A percentile compares a stretch with the other conserved stretches of the same genome.
Conservation (phyloP, 2,797 vertebrate genomes). For the Etheostoma perlongum region DNA sequence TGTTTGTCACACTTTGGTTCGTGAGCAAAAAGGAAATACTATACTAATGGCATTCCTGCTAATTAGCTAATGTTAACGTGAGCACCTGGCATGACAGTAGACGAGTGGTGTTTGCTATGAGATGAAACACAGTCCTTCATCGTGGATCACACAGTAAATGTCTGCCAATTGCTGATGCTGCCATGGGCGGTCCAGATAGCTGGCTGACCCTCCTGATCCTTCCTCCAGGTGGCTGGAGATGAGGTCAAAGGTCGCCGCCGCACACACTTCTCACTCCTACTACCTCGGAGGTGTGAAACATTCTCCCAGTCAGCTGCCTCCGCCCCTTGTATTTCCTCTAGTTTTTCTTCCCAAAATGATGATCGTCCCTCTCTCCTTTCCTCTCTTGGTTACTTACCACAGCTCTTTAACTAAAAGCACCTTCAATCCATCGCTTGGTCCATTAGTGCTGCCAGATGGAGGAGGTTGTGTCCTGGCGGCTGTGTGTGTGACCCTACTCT, state of each 20-base stretch:
- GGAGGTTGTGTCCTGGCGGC: conserved; percentile 71
- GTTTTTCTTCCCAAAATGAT: not conserved
- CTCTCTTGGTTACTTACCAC: conserved; percentile 61
- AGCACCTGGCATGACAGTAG: too few species aligned
- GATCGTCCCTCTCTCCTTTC: conserved; percentile 25
- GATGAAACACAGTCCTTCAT: conserved; percentile 17
- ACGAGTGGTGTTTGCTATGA: not conserved
- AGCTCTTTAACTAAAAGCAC: conserved; percentile 81
- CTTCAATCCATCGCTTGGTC: conserved; percentile 77
- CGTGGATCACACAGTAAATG: conserved; percentile 27
- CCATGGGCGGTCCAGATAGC: conserved; percentile 39
- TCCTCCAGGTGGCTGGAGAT: conserved; percentile 50
- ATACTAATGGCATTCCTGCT: too few species aligned
- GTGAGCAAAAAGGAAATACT: too few species aligned
- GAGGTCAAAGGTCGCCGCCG: conserved; percentile 53
- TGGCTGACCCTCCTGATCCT: conserved; percentile 46
- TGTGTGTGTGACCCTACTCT: conserved; percentile 80
- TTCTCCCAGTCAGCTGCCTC: conserved; percentile 26
- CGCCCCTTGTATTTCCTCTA: conserved; percentile 17
- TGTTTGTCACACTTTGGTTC: too few species aligned
- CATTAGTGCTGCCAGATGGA: conserved; percentile 81
- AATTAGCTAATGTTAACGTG: too few species aligned
- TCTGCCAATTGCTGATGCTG: conserved; percentile 41
- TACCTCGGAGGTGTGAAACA: conserved; percentile 48
- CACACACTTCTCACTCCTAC: conserved; percentile 29